Evolutionary conservation across 2,113 vertebrate species (phyloP).

Genomic region (Benitochromis conjunctus): DNA sequence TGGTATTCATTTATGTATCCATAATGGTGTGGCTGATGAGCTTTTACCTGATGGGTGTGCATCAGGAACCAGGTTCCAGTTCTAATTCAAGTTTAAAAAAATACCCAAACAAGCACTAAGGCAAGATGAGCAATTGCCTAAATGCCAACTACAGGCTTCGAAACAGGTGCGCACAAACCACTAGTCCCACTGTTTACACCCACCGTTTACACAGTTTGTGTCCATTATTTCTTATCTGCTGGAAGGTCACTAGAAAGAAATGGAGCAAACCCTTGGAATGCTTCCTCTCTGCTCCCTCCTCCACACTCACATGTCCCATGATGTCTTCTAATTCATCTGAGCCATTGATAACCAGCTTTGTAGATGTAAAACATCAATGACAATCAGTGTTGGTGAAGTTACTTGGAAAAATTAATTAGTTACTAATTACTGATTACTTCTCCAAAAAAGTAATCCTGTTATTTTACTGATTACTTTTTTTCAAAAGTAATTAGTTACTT

Average conservation of each 20-base stretch:
- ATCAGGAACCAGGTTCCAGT: neutral
- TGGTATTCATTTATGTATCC: neutral
- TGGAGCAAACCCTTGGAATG: neutral
- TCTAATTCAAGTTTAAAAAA: neutral
- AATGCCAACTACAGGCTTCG: neutral
- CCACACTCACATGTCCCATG: neutral
- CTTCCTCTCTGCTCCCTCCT: neutral
- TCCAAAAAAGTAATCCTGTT: no score
- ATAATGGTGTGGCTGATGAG: neutral
- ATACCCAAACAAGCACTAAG: neutral
- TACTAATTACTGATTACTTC: no score
- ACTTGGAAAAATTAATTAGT: no score
- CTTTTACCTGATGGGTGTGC: neutral
- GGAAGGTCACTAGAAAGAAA: neutral
- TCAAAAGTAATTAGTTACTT: no score
- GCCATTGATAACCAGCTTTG: neutral
- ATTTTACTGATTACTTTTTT: no score
- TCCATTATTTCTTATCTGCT: neutral
- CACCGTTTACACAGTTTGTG: neutral
- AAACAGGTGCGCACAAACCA: neutral
- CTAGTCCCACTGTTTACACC: neutral
- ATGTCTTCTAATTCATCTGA: neutral
- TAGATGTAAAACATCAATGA: neutral
- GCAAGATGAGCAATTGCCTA: neutral
- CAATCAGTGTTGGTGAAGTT: no score